phyloP scores from a whole-genome alignment of 2,797 vertebrate species.

The Parotocinclus haroldoi region DNA sequence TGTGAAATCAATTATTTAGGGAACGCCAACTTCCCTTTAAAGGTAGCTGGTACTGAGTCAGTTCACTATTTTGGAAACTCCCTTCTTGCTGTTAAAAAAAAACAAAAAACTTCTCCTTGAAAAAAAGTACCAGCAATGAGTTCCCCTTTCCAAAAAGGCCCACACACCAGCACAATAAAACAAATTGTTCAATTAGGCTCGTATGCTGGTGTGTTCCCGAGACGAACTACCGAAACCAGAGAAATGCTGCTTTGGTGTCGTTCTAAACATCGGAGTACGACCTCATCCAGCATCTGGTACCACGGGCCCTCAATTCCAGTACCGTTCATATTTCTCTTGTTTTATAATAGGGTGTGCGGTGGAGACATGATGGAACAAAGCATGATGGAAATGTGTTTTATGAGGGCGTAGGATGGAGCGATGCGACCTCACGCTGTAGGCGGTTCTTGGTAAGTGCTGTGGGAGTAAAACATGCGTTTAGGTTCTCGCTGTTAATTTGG shows the following conservation, averaged over 20 bases:
- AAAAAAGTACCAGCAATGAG: slow-evolving; percentile 37
- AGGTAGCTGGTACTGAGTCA: slow-evolving; percentile 36
- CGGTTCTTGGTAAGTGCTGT: no score
- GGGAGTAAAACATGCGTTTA: no score
- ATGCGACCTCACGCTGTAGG: no score
- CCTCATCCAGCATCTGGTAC: no score
- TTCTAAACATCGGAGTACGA: not conserved
- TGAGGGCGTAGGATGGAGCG: no score
- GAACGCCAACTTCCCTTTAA: slow-evolving; percentile 23
- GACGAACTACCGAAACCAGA: slow-evolving; percentile 36
- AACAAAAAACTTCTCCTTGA: slow-evolving; percentile 8
- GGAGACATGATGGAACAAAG: no score
- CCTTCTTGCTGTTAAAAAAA: slow-evolving; percentile 35
- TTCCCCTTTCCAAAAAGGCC: slow-evolving; percentile 34
- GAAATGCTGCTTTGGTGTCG: slow-evolving; percentile 20
- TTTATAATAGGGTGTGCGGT: no score
- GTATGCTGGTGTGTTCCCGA: slow-evolving; percentile 29
- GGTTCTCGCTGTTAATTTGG: no score
- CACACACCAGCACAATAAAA: slow-evolving; percentile 44
- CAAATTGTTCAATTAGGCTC: slow-evolving; percentile 27
- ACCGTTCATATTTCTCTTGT: no score
- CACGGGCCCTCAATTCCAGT: slow-evolving; percentile 1
- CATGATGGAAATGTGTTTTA: no score
- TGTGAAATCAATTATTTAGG: not conserved
- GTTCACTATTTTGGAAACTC: slow-evolving; percentile 49